phyloP scores from a whole-genome alignment of 2,113 vertebrate genomes.

The Galbula dea region DNA sequence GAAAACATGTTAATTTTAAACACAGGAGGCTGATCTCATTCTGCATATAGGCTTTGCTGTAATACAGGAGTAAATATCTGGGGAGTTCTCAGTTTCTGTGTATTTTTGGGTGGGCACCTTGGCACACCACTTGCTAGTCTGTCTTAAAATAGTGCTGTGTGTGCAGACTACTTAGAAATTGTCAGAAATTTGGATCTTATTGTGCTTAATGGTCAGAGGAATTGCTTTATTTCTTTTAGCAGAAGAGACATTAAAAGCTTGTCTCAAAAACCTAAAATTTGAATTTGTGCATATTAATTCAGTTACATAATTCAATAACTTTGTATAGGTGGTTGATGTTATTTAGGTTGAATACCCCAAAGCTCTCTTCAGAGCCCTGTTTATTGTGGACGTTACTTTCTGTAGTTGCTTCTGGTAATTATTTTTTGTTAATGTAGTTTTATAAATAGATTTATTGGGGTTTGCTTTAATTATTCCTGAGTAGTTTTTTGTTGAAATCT shows the following conservation, averaged over 20 bases:
- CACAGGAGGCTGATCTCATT: background rate
- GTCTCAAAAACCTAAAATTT: background rate
- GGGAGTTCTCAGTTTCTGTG: background rate
- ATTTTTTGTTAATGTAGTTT: background rate
- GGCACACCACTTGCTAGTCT: rapidly evolving
- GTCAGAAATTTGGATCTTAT: background rate
- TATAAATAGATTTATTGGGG: background rate
- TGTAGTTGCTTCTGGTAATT: background rate
- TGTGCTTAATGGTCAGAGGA: background rate
- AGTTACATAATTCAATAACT: background rate
- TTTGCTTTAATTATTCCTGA: background rate
- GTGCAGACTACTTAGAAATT: background rate
- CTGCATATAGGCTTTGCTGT: background rate
- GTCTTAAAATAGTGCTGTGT: background rate
- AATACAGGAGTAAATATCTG: background rate
- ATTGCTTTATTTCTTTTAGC: background rate
- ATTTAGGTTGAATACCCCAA: background rate
- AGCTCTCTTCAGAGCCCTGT: background rate
- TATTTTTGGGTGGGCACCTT: background rate
- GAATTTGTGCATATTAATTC: background rate
- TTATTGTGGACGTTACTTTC: background rate
- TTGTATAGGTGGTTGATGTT: background rate
- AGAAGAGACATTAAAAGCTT: background rate
- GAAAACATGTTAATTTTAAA: background rate
- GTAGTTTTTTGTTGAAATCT: background rate